Evolutionary conservation across 35 echinoderm and acorn worm species (phyloP).

Genomic region (Hemicentrotus pulcherrimus): DNA sequence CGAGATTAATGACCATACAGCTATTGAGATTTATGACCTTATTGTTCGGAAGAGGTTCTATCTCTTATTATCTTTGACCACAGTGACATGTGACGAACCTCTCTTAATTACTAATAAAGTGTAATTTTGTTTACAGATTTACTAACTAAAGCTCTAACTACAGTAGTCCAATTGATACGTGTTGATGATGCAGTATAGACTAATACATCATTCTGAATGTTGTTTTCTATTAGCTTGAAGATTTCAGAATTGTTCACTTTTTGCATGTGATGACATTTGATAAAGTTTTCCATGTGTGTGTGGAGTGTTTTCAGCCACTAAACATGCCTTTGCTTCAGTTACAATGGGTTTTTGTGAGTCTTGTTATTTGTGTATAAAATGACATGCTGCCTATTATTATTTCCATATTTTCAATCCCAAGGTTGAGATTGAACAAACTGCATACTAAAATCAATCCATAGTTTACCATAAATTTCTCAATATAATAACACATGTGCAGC

Average conservation of each 20-base stretch:
- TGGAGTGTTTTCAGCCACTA: neutral
- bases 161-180: neutral
- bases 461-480: neutral
- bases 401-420: conserved; percentile 2
- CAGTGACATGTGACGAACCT: neutral
- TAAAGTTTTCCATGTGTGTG: neutral
- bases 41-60: neutral
- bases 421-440: neutral
- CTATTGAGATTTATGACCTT: neutral
- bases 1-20: neutral
- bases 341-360: neutral
- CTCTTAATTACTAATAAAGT: neutral
- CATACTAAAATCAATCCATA: neutral
- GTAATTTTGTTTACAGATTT: neutral
- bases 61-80: neutral
- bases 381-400: neutral
- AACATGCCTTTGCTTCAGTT: neutral
- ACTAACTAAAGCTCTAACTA: neutral
- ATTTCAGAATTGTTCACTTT: neutral
- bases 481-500: neutral
- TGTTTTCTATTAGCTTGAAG: neutral
- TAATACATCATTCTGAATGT: neutral
- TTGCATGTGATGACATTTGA: neutral
- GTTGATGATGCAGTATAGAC: neutral
- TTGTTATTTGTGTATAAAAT: neutral